Evolutionary conservation across 1,140 invertebrate genomes (phyloP).

Genomic region (Drosophila erecta): DNA sequence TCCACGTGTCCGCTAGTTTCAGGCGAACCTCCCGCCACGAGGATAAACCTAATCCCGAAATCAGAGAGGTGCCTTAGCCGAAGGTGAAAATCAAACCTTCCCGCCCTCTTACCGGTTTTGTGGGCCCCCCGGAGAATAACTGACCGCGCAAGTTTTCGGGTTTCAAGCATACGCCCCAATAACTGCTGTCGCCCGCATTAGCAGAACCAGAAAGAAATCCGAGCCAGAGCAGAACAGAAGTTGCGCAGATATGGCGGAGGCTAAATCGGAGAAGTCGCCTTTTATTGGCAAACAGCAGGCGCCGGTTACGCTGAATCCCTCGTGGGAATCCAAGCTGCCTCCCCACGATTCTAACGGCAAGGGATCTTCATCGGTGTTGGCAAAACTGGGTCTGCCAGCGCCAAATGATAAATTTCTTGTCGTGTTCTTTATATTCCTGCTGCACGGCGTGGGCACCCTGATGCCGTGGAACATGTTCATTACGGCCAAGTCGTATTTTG

Average conservation of each 20-base stretch:
- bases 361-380: constrained; percentile 31
- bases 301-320: constrained; percentile 63
- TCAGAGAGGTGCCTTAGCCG: neutral
- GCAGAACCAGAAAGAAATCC: constrained; percentile 19
- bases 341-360: constrained; percentile 34
- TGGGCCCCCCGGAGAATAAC: constrained; percentile 30
- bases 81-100: constrained; percentile 38
- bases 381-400: constrained; percentile 86
- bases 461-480: constrained; percentile 99
- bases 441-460: constrained; percentile 98
- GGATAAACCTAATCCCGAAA: constrained; percentile 5
- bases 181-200: constrained; percentile 49
- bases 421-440: constrained; percentile 95
- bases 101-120: constrained; percentile 39
- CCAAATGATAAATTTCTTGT: constrained; percentile 92
- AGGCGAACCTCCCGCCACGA: neutral
- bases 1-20: constrained; percentile 23
- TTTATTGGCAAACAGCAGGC: constrained; percentile 47
- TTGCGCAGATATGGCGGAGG: constrained; percentile 38
- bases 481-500: constrained; percentile 97
- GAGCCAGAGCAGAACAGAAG: constrained; percentile 8
- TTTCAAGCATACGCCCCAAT: constrained; percentile 52
- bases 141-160: constrained; percentile 50
- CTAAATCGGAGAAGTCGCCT: constrained; percentile 42
- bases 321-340: constrained; percentile 62